These are phyloP conservation scores for Acanthacorydalis orientalis DNA, from an alignment of 2,888 invertebrate genomes.

Conservation along the genomic window DNA sequence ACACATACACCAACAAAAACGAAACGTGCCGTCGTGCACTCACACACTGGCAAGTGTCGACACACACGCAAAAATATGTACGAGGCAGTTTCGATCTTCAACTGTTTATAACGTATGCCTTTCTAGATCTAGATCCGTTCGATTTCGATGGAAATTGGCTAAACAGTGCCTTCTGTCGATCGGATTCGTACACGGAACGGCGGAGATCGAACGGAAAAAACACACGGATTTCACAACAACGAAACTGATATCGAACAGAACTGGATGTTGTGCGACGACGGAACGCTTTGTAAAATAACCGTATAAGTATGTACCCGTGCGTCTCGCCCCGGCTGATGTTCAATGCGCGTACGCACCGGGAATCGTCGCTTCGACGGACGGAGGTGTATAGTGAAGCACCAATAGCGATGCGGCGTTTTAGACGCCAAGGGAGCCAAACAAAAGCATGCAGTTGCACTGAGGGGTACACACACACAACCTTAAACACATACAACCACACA, in stretches of 20 bases:
- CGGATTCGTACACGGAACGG: too few relatives aligned
- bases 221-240: too few relatives aligned
- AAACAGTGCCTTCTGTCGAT: too few relatives aligned
- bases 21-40: too few relatives aligned
- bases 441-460: neutral
- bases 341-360: conserved; percentile 11
- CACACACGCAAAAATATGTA: too few relatives aligned
- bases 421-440: neutral
- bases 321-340: conserved; percentile 6
- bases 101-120: too few relatives aligned
- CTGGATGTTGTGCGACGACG: conserved; percentile 8
- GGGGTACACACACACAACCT: conserved; percentile 10
- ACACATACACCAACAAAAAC: too few relatives aligned
- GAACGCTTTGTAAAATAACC: conserved; percentile 8
- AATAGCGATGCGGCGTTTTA: conserved; percentile 1
- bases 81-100: too few relatives aligned
- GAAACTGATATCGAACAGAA: conserved; percentile 7
- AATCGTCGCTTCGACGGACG: conserved; percentile 11
- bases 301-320: neutral
- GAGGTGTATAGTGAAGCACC: conserved; percentile 14
- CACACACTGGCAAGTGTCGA: too few relatives aligned
- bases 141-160: too few relatives aligned
- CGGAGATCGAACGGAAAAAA: neutral
- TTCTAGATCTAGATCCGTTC: too few relatives aligned
- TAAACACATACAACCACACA: neutral